A percentile compares a stretch with the other conserved stretches of the same genome.
Evolutionary conservation across 2,113 vertebrate genomes (phyloP).

Genomic region (Tachuris rubrigastra): DNA sequence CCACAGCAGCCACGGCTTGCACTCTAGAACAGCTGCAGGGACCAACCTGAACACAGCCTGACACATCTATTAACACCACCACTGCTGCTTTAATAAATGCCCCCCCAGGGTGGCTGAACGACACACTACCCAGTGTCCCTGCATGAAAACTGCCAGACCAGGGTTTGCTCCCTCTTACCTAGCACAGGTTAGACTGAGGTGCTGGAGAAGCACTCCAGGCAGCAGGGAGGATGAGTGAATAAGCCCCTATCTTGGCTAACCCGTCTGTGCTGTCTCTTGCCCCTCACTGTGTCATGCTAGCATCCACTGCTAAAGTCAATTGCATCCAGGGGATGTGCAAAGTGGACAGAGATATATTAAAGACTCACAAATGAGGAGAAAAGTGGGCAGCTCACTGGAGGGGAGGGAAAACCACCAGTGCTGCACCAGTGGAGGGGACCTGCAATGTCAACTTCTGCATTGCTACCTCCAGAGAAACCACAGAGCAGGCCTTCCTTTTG

Average conservation of each 20-base stretch:
- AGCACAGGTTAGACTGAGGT: background rate
- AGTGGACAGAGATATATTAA: background rate
- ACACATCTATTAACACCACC: rapidly evolving
- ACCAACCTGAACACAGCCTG: background rate
- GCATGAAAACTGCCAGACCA: background rate
- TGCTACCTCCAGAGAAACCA: background rate
- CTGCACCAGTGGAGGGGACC: background rate
- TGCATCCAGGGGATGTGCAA: background rate
- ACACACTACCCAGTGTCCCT: background rate
- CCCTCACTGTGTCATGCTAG: background rate
- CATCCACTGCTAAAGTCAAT: background rate
- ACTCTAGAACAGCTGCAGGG: background rate
- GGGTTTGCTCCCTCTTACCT: background rate
- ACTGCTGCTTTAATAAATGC: background rate
- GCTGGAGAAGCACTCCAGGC: background rate
- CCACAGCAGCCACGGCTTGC: rapidly evolving
- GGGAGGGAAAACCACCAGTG: background rate
- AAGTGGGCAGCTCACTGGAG: background rate
- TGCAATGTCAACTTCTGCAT: background rate
- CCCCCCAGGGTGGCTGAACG: background rate
- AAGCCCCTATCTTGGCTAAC: background rate
- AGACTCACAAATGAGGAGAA: background rate
- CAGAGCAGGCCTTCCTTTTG: background rate
- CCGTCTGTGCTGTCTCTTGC: rapidly evolving
- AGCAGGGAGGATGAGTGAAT: background rate